phyloP scores from a whole-genome alignment of 2,888 invertebrate genomes.

The Platycnemis pennipes region DNA sequence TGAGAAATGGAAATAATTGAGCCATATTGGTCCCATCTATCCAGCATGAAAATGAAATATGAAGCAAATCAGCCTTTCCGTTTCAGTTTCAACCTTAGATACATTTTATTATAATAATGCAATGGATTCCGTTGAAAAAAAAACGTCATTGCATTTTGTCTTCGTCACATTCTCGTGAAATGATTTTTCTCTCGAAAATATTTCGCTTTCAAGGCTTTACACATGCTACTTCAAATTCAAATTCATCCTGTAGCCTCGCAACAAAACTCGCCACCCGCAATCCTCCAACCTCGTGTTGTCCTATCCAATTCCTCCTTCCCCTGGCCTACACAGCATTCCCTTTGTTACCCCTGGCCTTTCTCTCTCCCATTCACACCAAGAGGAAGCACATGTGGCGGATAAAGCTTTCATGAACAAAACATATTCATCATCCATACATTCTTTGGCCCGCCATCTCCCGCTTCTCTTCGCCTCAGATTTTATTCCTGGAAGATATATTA shows the following conservation, averaged over 20 bases:
- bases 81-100: no score
- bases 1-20: no score
- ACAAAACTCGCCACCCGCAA: neutral
- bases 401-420: constrained; percentile 62
- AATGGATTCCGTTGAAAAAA: no score
- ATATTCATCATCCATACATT: constrained; percentile 66
- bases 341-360: neutral
- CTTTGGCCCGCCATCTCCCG: neutral
- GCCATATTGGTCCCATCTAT: no score
- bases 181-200: no score
- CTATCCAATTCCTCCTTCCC: neutral
- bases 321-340: neutral
- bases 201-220: no score
- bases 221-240: neutral
- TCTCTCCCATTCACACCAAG: neutral
- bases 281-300: neutral
- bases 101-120: no score
- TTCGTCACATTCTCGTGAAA: no score
- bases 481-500: constrained; percentile 57
- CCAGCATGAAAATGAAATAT: no score
- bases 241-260: neutral
- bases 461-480: constrained; percentile 45
- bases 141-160: no score
- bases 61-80: no score
- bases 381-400: constrained; percentile 57